Base-by-base conservation (phyloP, 2,113 vertebrate species). In the Perca flavescens region DNA sequence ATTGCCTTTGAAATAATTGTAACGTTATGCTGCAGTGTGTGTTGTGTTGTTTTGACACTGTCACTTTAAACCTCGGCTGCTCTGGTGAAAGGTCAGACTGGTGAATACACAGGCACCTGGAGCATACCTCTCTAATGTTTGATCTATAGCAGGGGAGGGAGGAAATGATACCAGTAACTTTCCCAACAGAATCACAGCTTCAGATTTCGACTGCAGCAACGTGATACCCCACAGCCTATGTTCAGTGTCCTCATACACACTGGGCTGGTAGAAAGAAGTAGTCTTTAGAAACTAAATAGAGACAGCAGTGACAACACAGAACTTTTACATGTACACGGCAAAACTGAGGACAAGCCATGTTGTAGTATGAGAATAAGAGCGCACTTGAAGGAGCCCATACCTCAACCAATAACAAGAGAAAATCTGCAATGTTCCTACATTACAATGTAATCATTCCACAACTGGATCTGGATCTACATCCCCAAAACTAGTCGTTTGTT, bases 1-100 rank as follows among this genome's bases (percentile, higher is more conserved):
- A 17, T 19, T 61, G 25, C 31, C 3, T 21, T 21, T 22, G 4
- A 25, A 34, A 40, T 22, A 2, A 34, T 5, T 11, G 8, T 16
- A 17, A 34, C 9, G 22, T 19, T 16, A n/a, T 31, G 6, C 9
- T 54, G 6, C 13, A 5, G 15, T 25, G 46, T 34, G 16, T 46
- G 53, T 25, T 58, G 22, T 28, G 7, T 19, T 56, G n/a, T 53
- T 79, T 69, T 71, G 61, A 34, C 16, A 6, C n/a, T 56, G 68
- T 74, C 21, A 13, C 74, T 79, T 84, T 62, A 62, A 81, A 62
- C 3, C 28, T 43, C 31, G 1, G 13, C 14, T 31, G 21, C 31
- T 56, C 40, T 11, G 40, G 10, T 36, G 10, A 64, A 57, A 61
- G 16, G 46, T 47, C 66, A 46, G 21, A 53, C 52, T 3, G 16